phyloP scores from a whole-genome alignment of 2,797 vertebrate species.

The Manis javanica region DNA sequence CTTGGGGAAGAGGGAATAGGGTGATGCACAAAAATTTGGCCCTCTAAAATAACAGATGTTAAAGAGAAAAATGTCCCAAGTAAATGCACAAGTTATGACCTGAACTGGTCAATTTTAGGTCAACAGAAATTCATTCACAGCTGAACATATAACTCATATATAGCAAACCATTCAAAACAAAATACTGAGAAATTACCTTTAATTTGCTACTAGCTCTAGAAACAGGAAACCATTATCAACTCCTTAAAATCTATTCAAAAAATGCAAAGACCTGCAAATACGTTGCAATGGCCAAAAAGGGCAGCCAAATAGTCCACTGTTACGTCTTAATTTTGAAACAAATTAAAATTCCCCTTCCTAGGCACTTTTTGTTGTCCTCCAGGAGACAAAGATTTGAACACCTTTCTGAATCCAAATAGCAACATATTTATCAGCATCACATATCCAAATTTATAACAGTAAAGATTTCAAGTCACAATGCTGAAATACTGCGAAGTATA shows the following conservation, averaged over 20 bases:
- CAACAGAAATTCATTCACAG: not conserved
- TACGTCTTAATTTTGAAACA: not conserved
- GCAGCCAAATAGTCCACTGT: not conserved
- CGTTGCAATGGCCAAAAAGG: not conserved
- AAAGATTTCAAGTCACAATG: not conserved
- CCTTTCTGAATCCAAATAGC: not conserved
- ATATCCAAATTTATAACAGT: not conserved
- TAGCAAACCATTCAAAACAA: slow-evolving; percentile 16
- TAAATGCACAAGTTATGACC: not conserved
- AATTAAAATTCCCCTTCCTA: not conserved
- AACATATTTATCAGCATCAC: not conserved
- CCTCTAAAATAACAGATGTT: not conserved
- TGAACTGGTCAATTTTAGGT: not conserved
- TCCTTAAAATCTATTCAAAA: slow-evolving; percentile 8
- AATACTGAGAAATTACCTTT: not conserved
- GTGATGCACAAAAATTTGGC: not conserved
- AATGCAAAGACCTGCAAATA: not conserved
- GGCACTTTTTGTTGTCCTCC: not conserved
- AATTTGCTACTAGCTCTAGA: slow-evolving; percentile 20
- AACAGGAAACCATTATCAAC: not conserved
- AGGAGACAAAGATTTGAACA: not conserved
- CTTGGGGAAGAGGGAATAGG: not conserved
- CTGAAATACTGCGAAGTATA: not conserved
- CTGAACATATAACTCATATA: not conserved
- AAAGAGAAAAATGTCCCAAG: not conserved